Conservation (phyloP, 1,140 invertebrate genomes). For the Drosophila arawakana region DNA sequence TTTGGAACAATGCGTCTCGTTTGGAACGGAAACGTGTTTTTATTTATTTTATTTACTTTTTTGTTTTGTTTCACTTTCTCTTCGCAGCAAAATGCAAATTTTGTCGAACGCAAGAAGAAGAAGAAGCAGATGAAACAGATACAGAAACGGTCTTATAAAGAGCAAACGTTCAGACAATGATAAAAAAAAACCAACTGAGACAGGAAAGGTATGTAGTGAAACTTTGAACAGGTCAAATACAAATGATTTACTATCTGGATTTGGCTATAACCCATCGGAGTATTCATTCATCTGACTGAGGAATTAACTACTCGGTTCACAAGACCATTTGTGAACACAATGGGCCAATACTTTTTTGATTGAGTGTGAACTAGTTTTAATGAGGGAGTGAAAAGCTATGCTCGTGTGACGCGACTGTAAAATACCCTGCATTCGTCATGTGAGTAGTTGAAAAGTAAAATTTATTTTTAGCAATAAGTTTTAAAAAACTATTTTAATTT, state of each 20-base stretch:
- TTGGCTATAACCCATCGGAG: neutral
- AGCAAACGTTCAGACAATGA: conserved; percentile 27
- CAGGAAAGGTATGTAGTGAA: conserved; percentile 46
- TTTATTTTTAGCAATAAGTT: too few species aligned
- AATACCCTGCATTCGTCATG: too few species aligned
- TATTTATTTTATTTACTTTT: too few species aligned
- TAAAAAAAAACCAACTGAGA: neutral
- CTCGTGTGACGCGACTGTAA: too few species aligned
- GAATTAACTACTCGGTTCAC: neutral
- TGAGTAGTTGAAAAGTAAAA: too few species aligned
- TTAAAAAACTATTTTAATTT: too few species aligned
- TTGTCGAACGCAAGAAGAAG: conserved; percentile 7
- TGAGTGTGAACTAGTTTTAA: too few species aligned
- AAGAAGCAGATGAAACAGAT: conserved; percentile 2
- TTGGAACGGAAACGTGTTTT: conserved; percentile 17
- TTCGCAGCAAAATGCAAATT: conserved; percentile 38
- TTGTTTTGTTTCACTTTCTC: conserved; percentile 45
- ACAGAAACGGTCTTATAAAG: conserved; percentile 15
- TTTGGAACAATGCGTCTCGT: conserved; percentile 17
- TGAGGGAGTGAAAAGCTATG: too few species aligned
- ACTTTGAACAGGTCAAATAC: conserved; percentile 8
- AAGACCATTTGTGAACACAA: too few species aligned
- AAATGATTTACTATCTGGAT: conserved; percentile 6
- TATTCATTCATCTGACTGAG: neutral
- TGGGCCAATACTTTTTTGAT: neutral